Percentiles rank a stretch among this genome's conserved stretches.
These are phyloP conservation scores for Synanthedon myopaeformis DNA, from an alignment of 2,888 invertebrate species.

Conservation along the genomic window DNA sequence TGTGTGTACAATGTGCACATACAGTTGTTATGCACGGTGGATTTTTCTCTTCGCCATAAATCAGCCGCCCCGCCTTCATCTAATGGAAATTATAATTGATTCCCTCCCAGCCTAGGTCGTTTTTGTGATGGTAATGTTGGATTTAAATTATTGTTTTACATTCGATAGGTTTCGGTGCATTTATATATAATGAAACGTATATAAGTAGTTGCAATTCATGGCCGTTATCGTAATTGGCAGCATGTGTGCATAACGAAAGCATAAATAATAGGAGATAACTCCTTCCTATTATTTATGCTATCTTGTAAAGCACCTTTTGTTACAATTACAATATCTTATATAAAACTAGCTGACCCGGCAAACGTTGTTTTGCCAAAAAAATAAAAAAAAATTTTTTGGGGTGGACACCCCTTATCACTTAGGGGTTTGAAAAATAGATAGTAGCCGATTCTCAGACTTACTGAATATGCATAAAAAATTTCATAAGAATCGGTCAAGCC, in stretches of 20 bases:
- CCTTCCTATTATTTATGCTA: no score
- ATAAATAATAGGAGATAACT: no score
- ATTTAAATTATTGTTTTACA: constrained; percentile 8
- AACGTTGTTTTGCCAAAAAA: no score
- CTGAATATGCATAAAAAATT: no score
- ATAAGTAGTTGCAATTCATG: background rate
- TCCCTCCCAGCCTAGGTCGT: constrained; percentile 25
- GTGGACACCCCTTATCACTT: no score
- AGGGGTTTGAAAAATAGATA: no score
- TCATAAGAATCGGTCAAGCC: no score
- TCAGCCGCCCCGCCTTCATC: constrained; percentile 31
- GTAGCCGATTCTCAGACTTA: no score
- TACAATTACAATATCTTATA: no score
- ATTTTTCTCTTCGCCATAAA: constrained; percentile 25
- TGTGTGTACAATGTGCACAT: constrained; percentile 21
- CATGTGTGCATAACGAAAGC: background rate
- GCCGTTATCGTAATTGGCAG: background rate
- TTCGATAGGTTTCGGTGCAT: background rate
- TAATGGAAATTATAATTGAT: constrained; percentile 50
- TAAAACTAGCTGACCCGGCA: no score
- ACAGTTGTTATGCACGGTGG: constrained; percentile 2
- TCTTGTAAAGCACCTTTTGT: no score
- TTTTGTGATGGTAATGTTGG: constrained; percentile 13
- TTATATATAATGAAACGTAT: background rate
- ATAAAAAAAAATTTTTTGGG: no score